Evolutionary conservation across 2,797 vertebrate species (phyloP), one percentile per base, ranked within the genome.

Genomic region (Ambastaia sidthimunki): DNA sequence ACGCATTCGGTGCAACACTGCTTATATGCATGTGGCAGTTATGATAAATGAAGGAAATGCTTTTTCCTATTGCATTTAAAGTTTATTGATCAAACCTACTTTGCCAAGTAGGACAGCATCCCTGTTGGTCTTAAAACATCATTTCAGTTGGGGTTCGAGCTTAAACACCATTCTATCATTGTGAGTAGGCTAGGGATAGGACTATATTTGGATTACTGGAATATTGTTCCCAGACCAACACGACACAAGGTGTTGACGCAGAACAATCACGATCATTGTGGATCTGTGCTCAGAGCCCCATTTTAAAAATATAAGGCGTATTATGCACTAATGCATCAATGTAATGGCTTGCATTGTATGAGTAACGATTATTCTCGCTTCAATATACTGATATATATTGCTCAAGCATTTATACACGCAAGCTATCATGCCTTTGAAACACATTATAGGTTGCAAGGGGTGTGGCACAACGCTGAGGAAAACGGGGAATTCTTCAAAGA

Each of bases 381-480:
- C 9, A 23, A 12, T 23, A 23, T 18, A 7, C 3, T 25, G 19
- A 34, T 47, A 25, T 10, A n/a, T 10, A 31, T 23, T 18, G 15
- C 25, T 55, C 19, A 9, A 23, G 21, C 11, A 31, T 62, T 62
- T 54, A 47, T 48, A 25, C 48, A 57, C 3, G 5, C 5, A 21
- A 25, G 74, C 23, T 62, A 69, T 57, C 44, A 10, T 77, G 74
- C n/a, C 60, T 74, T 71, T 50, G 68, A 55, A 59, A 72, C 21
- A 37, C 50, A 18, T 7, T 72, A 79, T 50, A 19, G 54, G 71
- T 50, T 71, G 13, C 44, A 63, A 82, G 82, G 80, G 82, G 82
- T 82, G 84, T 83, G 84, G 82, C 44, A 2, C 70, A 37, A 25
- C 47, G 25, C 81, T 69, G 21, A 31, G 55, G 25, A 81, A 77